These are phyloP conservation scores for Amblyornis subalaris DNA, from an alignment of 2,113 vertebrate species.

Conservation along the genomic window DNA sequence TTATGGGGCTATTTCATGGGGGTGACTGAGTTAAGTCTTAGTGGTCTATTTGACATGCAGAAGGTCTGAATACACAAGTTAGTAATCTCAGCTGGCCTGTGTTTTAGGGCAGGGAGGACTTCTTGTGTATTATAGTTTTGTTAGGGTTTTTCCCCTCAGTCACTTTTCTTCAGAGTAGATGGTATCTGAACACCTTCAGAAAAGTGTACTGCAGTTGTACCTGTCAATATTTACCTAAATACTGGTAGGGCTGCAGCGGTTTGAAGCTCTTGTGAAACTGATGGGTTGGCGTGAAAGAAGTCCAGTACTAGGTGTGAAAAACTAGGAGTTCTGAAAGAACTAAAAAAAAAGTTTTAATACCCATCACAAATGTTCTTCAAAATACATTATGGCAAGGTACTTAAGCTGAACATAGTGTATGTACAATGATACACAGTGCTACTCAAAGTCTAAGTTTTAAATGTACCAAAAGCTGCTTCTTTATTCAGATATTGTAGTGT, in stretches of 20 bases:
- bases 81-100: not conserved
- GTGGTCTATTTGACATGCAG: not conserved
- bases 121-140: not conserved
- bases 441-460: not conserved
- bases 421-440: rapidly evolving
- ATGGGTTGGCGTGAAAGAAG: not conserved
- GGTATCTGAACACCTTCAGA: not conserved
- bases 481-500: not conserved
- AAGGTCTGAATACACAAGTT: not conserved
- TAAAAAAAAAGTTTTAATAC: not conserved
- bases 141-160: rapidly evolving
- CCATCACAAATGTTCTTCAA: not conserved
- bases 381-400: not conserved
- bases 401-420: not conserved
- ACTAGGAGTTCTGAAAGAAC: not conserved
- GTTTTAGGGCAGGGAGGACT: not conserved
- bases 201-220: not conserved
- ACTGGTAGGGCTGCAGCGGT: not conserved
- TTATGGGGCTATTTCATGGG: not conserved
- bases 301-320: not conserved
- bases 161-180: not conserved
- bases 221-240: not conserved
- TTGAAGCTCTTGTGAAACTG: not conserved
- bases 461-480: not conserved
- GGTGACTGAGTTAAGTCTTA: not conserved